Evolutionary conservation across 2,888 invertebrate genomes (phyloP).

Genomic region (Himalopsyche tibetana): DNA sequence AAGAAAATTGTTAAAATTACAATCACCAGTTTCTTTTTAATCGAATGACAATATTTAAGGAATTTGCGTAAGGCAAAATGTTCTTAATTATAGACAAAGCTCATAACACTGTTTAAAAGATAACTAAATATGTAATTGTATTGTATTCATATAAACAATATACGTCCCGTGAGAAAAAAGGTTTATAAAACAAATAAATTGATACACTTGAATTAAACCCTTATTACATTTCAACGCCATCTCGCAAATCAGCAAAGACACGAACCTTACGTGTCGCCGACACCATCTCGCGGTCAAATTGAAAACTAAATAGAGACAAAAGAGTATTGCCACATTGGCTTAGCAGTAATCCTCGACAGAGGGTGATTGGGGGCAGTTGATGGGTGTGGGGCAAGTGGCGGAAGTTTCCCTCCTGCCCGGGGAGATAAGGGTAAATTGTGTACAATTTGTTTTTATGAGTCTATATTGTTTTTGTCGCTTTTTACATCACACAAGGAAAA

Average conservation of each 20-base stretch:
- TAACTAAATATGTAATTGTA: no score
- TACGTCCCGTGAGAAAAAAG: no score
- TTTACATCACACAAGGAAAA: conserved; percentile 33
- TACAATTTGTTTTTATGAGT: conserved; percentile 55
- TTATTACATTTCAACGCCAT: neutral
- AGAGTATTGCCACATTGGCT: conserved; percentile 60
- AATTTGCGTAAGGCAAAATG: no score
- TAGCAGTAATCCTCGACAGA: conserved; percentile 53
- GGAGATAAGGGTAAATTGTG: conserved; percentile 53
- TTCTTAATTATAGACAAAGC: no score
- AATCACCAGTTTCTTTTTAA: no score
- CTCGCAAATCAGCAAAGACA: conserved; percentile 52
- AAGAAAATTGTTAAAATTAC: no score
- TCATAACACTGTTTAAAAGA: no score
- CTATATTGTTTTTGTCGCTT: conserved; percentile 48
- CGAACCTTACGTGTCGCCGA: conserved; percentile 49
- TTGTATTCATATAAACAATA: no score
- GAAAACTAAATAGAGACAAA: conserved; percentile 66
- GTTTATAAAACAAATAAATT: no score
- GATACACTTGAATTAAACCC: neutral
- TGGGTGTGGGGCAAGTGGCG: neutral
- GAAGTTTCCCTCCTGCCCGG: conserved; percentile 24
- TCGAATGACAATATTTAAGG: no score
- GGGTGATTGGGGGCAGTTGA: conserved; percentile 3
- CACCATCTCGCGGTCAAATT: conserved; percentile 61